phyloP scores from a whole-genome alignment of 2,797 vertebrate genomes.

The Fundulus diaphanus region DNA sequence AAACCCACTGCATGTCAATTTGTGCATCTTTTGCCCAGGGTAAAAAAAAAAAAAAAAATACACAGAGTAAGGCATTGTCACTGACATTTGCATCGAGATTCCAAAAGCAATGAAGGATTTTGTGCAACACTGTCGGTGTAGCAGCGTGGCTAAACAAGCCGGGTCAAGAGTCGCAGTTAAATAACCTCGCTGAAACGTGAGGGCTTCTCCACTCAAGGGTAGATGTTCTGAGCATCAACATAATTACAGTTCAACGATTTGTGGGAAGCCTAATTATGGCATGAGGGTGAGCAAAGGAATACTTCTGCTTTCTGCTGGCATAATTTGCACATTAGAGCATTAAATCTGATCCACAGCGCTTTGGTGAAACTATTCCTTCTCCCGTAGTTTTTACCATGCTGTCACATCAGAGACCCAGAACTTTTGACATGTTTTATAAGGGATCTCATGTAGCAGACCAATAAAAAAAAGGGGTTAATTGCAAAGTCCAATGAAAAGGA shows the following conservation, averaged over 20 bases:
- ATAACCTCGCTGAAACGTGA: conserved; percentile 9
- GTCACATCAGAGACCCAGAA: too few species aligned
- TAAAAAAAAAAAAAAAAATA: conserved; percentile 8
- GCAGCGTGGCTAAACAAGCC: conserved; percentile 8
- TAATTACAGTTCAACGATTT: conserved; percentile 28
- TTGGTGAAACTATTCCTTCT: background rate
- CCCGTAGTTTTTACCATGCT: background rate
- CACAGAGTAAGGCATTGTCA: conserved; percentile 21
- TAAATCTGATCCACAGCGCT: conserved; percentile 13
- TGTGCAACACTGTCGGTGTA: background rate
- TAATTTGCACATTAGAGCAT: conserved; percentile 8
- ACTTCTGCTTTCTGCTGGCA: conserved; percentile 23
- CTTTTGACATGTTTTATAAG: background rate
- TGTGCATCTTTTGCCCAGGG: conserved; percentile 23
- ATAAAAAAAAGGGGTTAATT: too few species aligned
- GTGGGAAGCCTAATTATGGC: conserved; percentile 33
- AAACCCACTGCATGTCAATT: conserved; percentile 51
- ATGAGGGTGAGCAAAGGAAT: conserved; percentile 17
- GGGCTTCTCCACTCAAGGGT: conserved; percentile 16
- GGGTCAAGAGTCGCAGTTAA: conserved; percentile 44
- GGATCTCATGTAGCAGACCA: background rate
- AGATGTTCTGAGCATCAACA: conserved; percentile 6
- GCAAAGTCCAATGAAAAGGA: background rate
- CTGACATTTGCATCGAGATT: conserved; percentile 18
- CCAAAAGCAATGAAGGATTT: conserved; percentile 3